A percentile compares a stretch with the other conserved stretches of the same genome.
phyloP scores from a whole-genome alignment of 1,140 invertebrate genomes.

The Orchestia grillus region DNA sequence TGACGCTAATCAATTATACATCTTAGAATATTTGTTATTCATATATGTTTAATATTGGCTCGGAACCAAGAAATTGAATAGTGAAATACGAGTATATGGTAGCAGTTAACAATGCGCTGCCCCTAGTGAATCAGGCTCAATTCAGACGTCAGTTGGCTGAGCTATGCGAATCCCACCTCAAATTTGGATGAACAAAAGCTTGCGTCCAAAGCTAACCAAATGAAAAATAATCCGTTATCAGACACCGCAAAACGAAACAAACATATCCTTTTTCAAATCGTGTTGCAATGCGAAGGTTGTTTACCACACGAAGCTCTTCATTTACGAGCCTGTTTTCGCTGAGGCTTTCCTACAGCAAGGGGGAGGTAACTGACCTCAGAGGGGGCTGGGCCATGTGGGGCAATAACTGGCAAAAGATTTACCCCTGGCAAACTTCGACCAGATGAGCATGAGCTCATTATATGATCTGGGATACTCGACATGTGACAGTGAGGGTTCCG shows the following conservation, averaged over 20 bases:
- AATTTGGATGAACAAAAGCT: neutral
- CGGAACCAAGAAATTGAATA: no score
- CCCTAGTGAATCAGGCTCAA: neutral
- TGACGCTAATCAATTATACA: no score
- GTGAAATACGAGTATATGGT: no score
- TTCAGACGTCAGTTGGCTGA: neutral
- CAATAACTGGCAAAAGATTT: neutral
- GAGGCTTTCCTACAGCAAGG: neutral
- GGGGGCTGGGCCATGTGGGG: neutral
- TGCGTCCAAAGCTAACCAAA: neutral
- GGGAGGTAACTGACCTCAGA: neutral
- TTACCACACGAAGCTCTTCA: no score
- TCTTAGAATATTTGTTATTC: no score
- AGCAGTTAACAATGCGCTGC: no score
- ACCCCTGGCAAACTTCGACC: neutral
- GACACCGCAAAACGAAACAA: no score
- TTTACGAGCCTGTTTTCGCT: neutral
- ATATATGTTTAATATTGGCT: no score
- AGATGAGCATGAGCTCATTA: neutral
- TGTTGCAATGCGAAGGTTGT: neutral
- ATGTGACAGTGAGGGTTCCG: neutral
- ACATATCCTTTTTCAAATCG: neutral
- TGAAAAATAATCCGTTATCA: neutral
- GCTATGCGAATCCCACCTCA: neutral
- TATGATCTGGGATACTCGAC: neutral